Percentiles rank a stretch among this genome's conserved stretches.
Evolutionary conservation across 2,888 invertebrate genomes (phyloP).

Genomic region (Apamea epomidion): DNA sequence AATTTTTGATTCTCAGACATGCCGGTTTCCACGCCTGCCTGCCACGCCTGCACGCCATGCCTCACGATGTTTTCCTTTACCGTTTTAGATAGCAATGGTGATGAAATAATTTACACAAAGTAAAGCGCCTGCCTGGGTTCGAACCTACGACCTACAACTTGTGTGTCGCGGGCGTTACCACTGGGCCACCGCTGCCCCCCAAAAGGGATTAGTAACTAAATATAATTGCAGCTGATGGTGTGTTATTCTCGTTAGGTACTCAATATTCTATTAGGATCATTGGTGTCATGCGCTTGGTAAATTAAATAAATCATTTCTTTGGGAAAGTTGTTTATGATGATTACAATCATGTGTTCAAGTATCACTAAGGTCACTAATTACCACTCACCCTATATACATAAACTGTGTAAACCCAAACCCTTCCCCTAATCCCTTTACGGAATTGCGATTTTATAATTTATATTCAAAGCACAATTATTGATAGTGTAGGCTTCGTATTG

Average conservation of each 20-base stretch:
- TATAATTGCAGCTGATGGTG: background rate
- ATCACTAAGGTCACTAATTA: background rate
- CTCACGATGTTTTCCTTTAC: too few species aligned
- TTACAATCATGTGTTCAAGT: background rate
- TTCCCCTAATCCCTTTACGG: background rate
- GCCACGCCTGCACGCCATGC: too few species aligned
- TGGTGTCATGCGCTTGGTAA: background rate
- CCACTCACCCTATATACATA: background rate
- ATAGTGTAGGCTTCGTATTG: background rate
- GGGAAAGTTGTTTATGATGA: background rate
- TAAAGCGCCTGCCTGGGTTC: too few species aligned
- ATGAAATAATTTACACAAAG: too few species aligned
- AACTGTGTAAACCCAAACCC: background rate
- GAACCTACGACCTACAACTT: too few species aligned
- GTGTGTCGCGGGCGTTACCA: too few species aligned
- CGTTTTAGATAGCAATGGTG: too few species aligned
- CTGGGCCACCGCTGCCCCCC: too few species aligned
- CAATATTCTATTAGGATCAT: background rate
- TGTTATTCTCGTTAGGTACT: background rate
- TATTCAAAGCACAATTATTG: background rate
- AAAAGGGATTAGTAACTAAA: background rate
- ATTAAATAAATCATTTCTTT: background rate
- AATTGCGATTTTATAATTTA: background rate
- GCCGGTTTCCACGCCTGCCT: too few species aligned
- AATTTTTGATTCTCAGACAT: too few species aligned